phyloP scores from a whole-genome alignment of 2,797 vertebrate genomes.

The Pseudochirops cupreus region DNA sequence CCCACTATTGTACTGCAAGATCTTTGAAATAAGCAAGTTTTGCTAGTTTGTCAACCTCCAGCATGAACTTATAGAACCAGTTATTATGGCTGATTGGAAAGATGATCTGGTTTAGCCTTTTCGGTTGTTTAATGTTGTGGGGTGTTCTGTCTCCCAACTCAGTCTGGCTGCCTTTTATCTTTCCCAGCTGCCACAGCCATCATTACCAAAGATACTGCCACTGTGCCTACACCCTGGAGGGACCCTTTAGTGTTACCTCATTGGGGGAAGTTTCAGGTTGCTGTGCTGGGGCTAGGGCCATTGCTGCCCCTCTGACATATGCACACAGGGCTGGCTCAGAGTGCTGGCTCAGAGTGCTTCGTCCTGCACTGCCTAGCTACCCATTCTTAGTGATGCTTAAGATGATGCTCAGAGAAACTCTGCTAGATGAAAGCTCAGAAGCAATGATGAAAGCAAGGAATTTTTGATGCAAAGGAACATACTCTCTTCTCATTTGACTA shows the following conservation, averaged over 20 bases:
- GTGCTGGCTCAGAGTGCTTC: slow-evolving; percentile 11
- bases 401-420: slow-evolving; percentile 14
- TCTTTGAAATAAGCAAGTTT: slow-evolving; percentile 96
- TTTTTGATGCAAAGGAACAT: no score
- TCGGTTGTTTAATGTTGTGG: not conserved
- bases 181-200: no score
- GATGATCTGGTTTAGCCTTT: not conserved
- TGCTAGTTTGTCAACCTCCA: no score
- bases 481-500: no score
- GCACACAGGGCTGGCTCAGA: not conserved
- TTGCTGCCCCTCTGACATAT: slow-evolving; percentile 4
- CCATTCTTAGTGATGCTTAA: slow-evolving; percentile 30
- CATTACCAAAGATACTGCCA: no score
- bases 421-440: slow-evolving; percentile 13
- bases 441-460: not conserved
- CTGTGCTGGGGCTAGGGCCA: not conserved
- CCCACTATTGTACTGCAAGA: slow-evolving; percentile 91
- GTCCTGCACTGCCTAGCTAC: slow-evolving; percentile 5
- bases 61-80: not conserved
- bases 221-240: not conserved
- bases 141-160: no score
- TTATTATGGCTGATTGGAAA: not conserved
- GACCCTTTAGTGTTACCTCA: slow-evolving; percentile 44
- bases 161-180: no score
- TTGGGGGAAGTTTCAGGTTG: slow-evolving; percentile 6